Evolutionary conservation across 2,888 invertebrate genomes (phyloP), one percentile per base, ranked within the genome.

Genomic region (Hoplodrina ambigua): DNA sequence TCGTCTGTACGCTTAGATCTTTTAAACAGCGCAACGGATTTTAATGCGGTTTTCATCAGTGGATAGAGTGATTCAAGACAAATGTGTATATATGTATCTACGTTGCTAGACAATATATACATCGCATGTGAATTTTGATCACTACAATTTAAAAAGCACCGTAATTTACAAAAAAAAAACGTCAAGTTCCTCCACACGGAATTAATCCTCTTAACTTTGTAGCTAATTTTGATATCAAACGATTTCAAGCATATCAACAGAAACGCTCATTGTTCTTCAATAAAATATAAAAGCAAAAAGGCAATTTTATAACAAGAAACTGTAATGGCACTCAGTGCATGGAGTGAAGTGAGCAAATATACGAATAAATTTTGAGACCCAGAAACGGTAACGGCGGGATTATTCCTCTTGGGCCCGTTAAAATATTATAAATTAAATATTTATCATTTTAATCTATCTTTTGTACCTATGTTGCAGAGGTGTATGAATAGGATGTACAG

Each of bases 321-420:
- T 78, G 77, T 78, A 86, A 82, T 76, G 78, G 78, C 82, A 79
- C 83, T 86, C 80, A 72, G 71, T 73, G 77, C 83, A 79, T 72
- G 75, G 80, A 78, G 73, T 83, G 72, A 78, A 86, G 80, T 82
- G 80, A 80, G 83, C 80, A 85, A 86, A 84, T 84, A 85, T 82
- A 84, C 73, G 84, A 85, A 86, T 88, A 86, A 78, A 87, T 88
- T 86, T 81, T 77, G 81, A 83, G 76, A 83, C 82, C 80, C 81
- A 72, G 82, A 80, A 83, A 78, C 67, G 75, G 75, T 79, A 78
- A 80, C 69, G 46, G 63, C 49, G 10, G 62, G 59, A 69, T 67
- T 66, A 64, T 80, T 86, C 83, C 78, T 63, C 50, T 82, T 83
- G 52, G 64, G 52, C 17, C 84, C 71, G 46, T 57, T 5, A 37